Evolutionary conservation across 2,113 vertebrate species (phyloP), one percentile per base, ranked within the genome.

Genomic region (Pseudorasbora parva): DNA sequence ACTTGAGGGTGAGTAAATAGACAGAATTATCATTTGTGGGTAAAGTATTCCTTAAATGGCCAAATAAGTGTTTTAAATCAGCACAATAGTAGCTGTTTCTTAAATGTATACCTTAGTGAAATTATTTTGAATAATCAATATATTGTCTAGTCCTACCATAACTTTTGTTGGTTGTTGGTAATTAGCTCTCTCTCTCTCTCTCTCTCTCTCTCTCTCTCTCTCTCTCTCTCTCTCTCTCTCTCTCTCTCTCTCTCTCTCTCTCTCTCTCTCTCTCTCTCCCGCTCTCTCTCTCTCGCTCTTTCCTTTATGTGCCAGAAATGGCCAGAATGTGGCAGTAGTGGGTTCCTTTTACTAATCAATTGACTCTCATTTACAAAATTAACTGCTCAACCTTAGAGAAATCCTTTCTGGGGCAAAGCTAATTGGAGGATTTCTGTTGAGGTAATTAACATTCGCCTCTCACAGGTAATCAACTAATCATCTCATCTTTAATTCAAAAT

Each of bases 261-360:
- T 56, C 0, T 37, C 1, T 37, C 6, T 37, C 37, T 37, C 37
- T 7, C 37, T 21, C 11, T 47, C 25, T 5, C 14, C n/a, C n/a
- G n/a, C n/a, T n/a, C n/a, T n/a, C n/a, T n/a, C n/a, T n/a, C n/a
- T n/a, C n/a, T n/a, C n/a, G n/a, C n/a, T n/a, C n/a, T n/a, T n/a
- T 4, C 1, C 23, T 62, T 79, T 41, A 4, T 49, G 23, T 78
- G 33, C 57, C 23, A 19, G 23, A 41, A 81, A 30, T 54, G 47
- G 11, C 78, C 62, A 68, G 27, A 33, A 49, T 33, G 60, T 69
- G 60, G 60, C 60, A 54, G 60, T 51, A 81, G 8, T 3, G 62
- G 25, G 19, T 54, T 51, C 27, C 27, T 81, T 69, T 54, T 69
- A 8, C 19, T 69, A 56, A 69, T 81, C 60, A 8, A n/a, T 80